Evolutionary conservation across 2,888 invertebrate genomes (phyloP).

Genomic region (Eristalis pertinax): DNA sequence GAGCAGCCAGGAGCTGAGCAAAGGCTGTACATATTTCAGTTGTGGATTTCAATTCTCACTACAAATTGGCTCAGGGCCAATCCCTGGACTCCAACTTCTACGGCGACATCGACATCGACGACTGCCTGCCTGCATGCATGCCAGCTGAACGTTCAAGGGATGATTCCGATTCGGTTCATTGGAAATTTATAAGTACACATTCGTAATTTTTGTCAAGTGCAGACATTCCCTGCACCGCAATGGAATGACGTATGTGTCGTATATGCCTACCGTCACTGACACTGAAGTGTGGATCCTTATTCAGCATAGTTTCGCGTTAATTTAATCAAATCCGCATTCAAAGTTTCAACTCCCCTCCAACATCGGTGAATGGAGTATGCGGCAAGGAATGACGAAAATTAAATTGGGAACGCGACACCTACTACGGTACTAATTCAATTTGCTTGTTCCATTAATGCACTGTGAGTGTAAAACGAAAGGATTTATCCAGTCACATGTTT

Average conservation of each 20-base stretch:
- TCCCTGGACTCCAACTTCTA: conserved; percentile 4
- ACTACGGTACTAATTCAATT: conserved; percentile 68
- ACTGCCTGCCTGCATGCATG: not conserved
- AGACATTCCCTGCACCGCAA: conserved; percentile 36
- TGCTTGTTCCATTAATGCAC: conserved; percentile 69
- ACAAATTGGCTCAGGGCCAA: conserved; percentile 64
- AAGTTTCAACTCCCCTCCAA: conserved; percentile 20
- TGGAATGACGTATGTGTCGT: conserved; percentile 15
- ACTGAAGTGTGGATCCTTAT: not conserved
- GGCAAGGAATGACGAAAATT: conserved; percentile 41
- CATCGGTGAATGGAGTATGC: not conserved
- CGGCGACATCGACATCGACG: no score
- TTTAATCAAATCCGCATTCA: conserved; percentile 68
- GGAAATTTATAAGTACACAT: conserved; percentile 70
- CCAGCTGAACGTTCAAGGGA: conserved; percentile 7
- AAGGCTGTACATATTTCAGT: conserved; percentile 61
- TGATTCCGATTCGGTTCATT: conserved; percentile 63
- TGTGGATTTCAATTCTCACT: conserved; percentile 68
- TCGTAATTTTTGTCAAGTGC: conserved; percentile 70
- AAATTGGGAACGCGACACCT: conserved; percentile 67
- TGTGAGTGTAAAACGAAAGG: conserved; percentile 67
- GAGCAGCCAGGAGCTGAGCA: conserved; percentile 48
- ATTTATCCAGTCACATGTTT: conserved; percentile 69
- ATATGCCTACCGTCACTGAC: not conserved
- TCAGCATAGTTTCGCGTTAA: conserved; percentile 32